Evolutionary conservation across 1,140 invertebrate genomes (phyloP), one percentile per base, ranked within the genome.

Genomic region (Akabosia matsudoensis): DNA sequence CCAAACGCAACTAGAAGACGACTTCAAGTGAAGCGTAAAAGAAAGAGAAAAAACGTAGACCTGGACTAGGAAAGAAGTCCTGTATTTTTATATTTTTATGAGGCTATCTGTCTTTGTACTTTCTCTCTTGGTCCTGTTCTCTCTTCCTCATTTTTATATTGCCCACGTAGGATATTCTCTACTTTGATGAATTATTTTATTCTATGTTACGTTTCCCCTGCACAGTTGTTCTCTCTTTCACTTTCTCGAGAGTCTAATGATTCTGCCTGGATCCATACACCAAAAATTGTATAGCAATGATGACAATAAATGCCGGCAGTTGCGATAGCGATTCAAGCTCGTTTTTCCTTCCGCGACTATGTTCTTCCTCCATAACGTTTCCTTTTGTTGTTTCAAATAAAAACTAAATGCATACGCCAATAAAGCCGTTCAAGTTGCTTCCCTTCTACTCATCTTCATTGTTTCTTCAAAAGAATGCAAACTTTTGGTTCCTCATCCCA

Each of bases 101-200:
- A 67, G 76, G 45, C 76, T 77, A 77, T 77, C 76, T 77, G 73
- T 77, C 76, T 77, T 77, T 73, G n/a, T 52, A 37, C 75, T 71
- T 77, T 77, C 71, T 78, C 56, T 67, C 61, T 67, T n/a, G n/a
- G n/a, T n/a, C 22, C 7, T 30, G 13, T 67, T 67, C 61, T 67
- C 54, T 18, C 37, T 45, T 45, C 37, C 37, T 45, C 37, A 10
- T 45, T 45, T 45, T 45, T 45, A 45, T 18, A 45, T 45, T 45
- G 37, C 18, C 7, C 37, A 45, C 37, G 37, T 45, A 45, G 37
- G 37, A 45, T 45, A 16, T 22, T 61, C 54, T 61, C 74, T 73
- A 71, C 73, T 70, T 76, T 79, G 78, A 79, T 79, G 78, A 79
- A 76, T 79, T 79, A 79, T 79, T 79, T 79, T 76, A 79, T 76